Percentiles rank a stretch among this genome's conserved stretches.
These are phyloP conservation scores for Araneus ventricosus DNA, from an alignment of 1,140 invertebrate genomes.

Conservation along the genomic window DNA sequence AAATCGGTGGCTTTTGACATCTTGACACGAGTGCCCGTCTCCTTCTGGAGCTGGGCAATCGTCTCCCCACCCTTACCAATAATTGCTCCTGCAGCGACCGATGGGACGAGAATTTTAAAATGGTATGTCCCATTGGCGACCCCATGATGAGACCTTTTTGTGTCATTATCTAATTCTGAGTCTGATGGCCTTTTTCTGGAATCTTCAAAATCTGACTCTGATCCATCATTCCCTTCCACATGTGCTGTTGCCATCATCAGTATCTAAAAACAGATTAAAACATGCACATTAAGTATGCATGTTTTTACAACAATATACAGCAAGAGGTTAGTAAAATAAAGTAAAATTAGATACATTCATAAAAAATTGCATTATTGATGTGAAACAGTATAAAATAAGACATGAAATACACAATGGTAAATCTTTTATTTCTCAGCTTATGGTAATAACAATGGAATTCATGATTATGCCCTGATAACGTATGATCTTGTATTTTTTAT, in stretches of 20 bases:
- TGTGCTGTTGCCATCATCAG: conserved; percentile 71
- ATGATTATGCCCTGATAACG: no score
- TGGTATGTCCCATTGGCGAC: conserved; percentile 80
- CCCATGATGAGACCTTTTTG: conserved; percentile 92
- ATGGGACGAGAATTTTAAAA: conserved; percentile 97
- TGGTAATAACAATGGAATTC: no score
- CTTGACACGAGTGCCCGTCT: conserved; percentile 93
- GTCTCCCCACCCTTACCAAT: conserved; percentile 99
- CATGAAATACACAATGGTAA: no score
- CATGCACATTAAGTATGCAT: no score
- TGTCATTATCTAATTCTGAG: conserved; percentile 90
- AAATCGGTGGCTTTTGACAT: conserved; percentile 99
- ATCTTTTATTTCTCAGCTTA: no score
- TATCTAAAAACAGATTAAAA: neutral
- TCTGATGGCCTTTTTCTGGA: conserved; percentile 90
- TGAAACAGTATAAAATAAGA: no score
- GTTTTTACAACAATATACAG: no score
- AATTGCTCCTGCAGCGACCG: conserved; percentile 96
- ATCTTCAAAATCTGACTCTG: conserved; percentile 81
- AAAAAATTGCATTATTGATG: no score
- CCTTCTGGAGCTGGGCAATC: conserved; percentile 97
- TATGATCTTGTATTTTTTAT: no score
- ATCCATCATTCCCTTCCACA: conserved; percentile 66
- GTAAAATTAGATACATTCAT: no score
- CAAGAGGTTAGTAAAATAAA: no score